Base-by-base conservation (phyloP, 2,888 invertebrate species). In the Macropis europaea region DNA sequence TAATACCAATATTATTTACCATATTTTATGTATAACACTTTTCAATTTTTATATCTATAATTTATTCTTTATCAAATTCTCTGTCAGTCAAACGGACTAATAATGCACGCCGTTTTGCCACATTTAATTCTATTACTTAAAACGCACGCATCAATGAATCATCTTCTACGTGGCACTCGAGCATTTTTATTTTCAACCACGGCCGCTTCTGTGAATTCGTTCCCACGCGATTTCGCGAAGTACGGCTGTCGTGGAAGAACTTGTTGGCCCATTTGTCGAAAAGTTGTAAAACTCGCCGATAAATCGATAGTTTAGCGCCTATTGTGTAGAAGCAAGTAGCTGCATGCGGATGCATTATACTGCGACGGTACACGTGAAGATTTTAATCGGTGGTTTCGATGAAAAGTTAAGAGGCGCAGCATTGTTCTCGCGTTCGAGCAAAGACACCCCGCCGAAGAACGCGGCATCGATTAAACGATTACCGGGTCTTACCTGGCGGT, bases 401-500 rank as follows among this genome's bases (percentile, higher is more conserved):
- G 53, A 54, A 70, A 34, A 70, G 70, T 61, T 70, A 70, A 70
- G 71, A 61, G 60, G 17, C n/a, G 34, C 47, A 47, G 15, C 60
- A 42, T 70, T 70, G 71, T 70, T 54, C 61, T 22, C 38, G n/a
- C 17, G 30, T 30, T 30, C 32, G 19, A 11, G 11, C 11, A 52
- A 53, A 70, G 60, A 70, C 52, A 24, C 70, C 47, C 11, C 48
- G 13, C 40, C 70, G 53, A 54, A 70, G 71, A 72, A 72, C 34
- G 50, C 50, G 9, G 32, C 48, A 71, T 71, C 71, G 71, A 71
- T 71, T 56, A 54, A 50, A 45, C 54, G 71, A 71, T 71, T 54
- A 71, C 24, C 32, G 13, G 50, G 17, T 19, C 62, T 50, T 34
- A 24, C 40, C 48, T 36, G 24, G n/a, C n/a, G n/a, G 30, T 26